Conservation (phyloP, 2,888 invertebrate species). For the Thysanoteuthis rhombus region DNA sequence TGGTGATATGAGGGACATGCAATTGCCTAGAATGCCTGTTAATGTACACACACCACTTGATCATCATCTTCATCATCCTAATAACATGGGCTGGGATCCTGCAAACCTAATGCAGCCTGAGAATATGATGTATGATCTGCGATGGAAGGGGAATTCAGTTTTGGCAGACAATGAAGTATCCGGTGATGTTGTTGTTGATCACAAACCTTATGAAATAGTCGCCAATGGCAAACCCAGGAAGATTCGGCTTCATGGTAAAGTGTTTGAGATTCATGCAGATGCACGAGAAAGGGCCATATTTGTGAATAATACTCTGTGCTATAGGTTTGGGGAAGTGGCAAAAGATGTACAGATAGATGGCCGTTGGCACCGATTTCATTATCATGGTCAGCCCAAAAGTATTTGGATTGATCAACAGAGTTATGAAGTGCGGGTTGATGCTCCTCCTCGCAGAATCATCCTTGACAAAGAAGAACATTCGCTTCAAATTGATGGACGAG, state of each 20-base stretch:
- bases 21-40: not conserved
- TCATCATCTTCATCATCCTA: not conserved
- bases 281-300: conserved; percentile 51
- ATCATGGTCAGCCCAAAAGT: conserved; percentile 56
- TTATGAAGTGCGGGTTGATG: conserved; percentile 62
- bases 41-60: not conserved
- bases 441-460: conserved; percentile 72
- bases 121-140: conserved; percentile 40
- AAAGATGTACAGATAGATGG: conserved; percentile 52
- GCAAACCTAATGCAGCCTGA: not conserved
- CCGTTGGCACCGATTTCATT: conserved; percentile 49
- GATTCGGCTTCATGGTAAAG: conserved; percentile 34
- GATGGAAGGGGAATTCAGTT: conserved; percentile 51
- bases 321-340: conserved; percentile 60
- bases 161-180: conserved; percentile 47
- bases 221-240: conserved; percentile 46
- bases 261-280: conserved; percentile 50
- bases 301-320: conserved; percentile 55
- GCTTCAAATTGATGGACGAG: conserved; percentile 83
- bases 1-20: not conserved
- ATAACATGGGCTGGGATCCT: not conserved
- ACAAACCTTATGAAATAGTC: conserved; percentile 55
- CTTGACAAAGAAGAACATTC: conserved; percentile 85
- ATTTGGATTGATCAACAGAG: conserved; percentile 64
- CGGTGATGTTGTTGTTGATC: conserved; percentile 62